Percentiles rank a stretch among this genome's conserved stretches.
These are phyloP conservation scores for Oncorhynchus tshawytscha DNA, from an alignment of 2,113 vertebrate species.

Conservation along the genomic window DNA sequence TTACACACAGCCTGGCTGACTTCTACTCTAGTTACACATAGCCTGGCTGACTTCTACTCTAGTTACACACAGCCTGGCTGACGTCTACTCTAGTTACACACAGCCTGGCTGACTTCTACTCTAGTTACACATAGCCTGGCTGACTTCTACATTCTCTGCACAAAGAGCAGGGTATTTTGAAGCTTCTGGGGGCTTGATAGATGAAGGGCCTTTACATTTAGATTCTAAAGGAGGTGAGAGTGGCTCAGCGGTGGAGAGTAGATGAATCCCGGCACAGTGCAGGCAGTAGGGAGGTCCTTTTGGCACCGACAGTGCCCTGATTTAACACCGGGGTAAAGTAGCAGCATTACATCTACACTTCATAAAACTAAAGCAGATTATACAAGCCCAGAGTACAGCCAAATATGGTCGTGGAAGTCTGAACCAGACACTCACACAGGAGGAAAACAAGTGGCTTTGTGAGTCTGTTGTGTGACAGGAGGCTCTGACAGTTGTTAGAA, in stretches of 20 bases:
- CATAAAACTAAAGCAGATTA: slow-evolving; percentile 43
- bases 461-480: slow-evolving; percentile 26
- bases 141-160: not conserved
- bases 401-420: not conserved
- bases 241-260: not conserved
- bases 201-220: slow-evolving; percentile 10
- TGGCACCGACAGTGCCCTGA: slow-evolving; percentile 37
- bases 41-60: too few relatives aligned
- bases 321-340: slow-evolving; percentile 46
- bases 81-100: too few relatives aligned
- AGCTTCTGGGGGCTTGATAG: not conserved
- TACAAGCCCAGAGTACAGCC: not conserved
- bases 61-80: too few relatives aligned
- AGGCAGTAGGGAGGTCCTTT: not conserved
- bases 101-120: too few relatives aligned
- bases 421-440: not conserved
- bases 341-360: slow-evolving; percentile 47
- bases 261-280: not conserved
- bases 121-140: not conserved
- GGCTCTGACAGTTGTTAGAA: slow-evolving; percentile 48
- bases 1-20: too few relatives aligned
- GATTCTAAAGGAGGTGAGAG: slow-evolving; percentile 6
- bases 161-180: not conserved
- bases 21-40: too few relatives aligned
- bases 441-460: slow-evolving; percentile 19